These are phyloP conservation scores for Eupithecia vulgata DNA, from an alignment of 2,888 invertebrate species.

Conservation along the genomic window DNA sequence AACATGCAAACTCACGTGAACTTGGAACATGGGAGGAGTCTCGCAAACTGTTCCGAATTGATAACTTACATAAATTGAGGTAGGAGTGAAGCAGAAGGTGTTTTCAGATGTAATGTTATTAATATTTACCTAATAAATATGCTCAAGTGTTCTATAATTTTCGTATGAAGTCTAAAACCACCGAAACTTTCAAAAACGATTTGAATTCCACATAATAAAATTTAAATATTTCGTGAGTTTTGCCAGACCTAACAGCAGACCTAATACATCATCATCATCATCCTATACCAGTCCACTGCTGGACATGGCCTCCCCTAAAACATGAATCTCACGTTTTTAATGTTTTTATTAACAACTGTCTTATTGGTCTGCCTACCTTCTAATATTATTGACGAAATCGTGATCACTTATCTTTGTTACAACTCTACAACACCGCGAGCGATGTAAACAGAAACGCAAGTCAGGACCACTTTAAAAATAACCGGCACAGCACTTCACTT, in stretches of 20 bases:
- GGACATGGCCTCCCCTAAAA: no score
- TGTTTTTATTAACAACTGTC: neutral
- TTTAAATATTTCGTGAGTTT: no score
- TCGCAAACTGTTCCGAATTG: conserved; percentile 11
- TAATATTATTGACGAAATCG: neutral
- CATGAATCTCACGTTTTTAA: neutral
- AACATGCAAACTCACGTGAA: conserved; percentile 15
- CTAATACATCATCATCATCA: no score
- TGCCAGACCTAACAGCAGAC: no score
- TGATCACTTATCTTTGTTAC: neutral
- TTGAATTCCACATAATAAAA: no score
- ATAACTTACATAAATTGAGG: conserved; percentile 7
- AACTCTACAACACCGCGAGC: neutral
- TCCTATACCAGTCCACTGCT: no score
- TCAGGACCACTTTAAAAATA: neutral
- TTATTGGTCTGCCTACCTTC: neutral
- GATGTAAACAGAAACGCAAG: neutral
- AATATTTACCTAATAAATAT: neutral
- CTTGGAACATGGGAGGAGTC: conserved; percentile 15
- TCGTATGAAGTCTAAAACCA: neutral
- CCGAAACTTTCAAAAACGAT: neutral
- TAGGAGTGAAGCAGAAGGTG: neutral
- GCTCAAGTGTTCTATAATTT: neutral
- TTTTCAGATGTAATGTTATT: neutral
- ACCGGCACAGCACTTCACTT: conserved; percentile 6